These are phyloP conservation scores for Nemurella pictetii DNA, from an alignment of 2,888 invertebrate species.

Conservation along the genomic window DNA sequence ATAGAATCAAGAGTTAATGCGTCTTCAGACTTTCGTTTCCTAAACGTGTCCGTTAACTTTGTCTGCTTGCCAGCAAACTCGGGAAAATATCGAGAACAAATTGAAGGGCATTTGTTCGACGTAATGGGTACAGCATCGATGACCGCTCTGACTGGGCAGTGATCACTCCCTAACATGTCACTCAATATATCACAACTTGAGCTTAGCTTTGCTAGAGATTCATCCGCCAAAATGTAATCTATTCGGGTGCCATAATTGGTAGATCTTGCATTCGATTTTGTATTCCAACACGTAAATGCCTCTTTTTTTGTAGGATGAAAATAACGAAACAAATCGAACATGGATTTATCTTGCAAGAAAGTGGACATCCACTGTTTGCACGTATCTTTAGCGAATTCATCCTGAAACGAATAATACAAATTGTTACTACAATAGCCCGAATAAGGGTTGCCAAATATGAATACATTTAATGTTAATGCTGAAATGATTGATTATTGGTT, in stretches of 20 bases:
- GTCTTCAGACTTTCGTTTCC: not conserved
- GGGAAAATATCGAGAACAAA: constrained; percentile 54
- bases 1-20: not conserved
- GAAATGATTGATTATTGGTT: too few species aligned
- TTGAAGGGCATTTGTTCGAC: constrained; percentile 48
- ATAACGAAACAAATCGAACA: constrained; percentile 54
- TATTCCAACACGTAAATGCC: constrained; percentile 57
- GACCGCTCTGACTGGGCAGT: constrained; percentile 54
- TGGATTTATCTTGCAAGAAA: constrained; percentile 46
- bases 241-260: constrained; percentile 57
- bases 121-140: constrained; percentile 47
- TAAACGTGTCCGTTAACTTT: constrained; percentile 46
- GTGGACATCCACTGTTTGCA: constrained; percentile 51
- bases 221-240: constrained; percentile 55
- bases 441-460: too few species aligned
- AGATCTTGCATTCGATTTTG: constrained; percentile 51
- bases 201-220: constrained; percentile 45
- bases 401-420: constrained; percentile 16
- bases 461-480: too few species aligned
- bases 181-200: constrained; percentile 47
- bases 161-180: constrained; percentile 54
- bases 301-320: constrained; percentile 51
- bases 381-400: constrained; percentile 41
- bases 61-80: constrained; percentile 54
- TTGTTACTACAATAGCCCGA: too few species aligned